Evolutionary conservation across 1,140 invertebrate species (phyloP), one percentile per base, ranked within the genome.

Genomic region (Dinoponera quadriceps): DNA sequence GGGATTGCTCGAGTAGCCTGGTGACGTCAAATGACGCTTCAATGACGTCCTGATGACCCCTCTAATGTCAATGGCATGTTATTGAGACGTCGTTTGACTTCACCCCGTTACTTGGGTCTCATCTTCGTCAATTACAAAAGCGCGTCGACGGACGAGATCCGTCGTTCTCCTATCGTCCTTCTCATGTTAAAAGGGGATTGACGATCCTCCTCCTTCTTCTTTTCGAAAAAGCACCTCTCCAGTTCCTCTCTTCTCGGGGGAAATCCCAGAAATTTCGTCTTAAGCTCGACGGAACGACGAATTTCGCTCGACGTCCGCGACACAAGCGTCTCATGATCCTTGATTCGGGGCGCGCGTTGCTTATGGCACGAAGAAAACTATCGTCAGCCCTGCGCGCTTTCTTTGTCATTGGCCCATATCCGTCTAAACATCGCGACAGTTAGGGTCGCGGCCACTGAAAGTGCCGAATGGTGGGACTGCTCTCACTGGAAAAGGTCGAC

Each of bases 361-460:
- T 69, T 2, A 13, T 69, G 75, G 75, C 33, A 25, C 75, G 57
- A 25, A 69, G 59, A 25, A 69, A 54, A 20, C 75, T 22, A 80
- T 27, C 20, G 65, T 69, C 75, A 65, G 71, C 65, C 49, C 75
- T 80, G 75, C 51, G 51, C 51, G 18, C n/a, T 69, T 80, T 44
- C 33, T 54, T 57, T 71, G 75, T 38, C 3, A 71, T 80, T 80
- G 75, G 75, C 65, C 65, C 51, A 80, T 80, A 80, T 80, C 69
- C 75, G 62, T n/a, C 51, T 69, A 80, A 80, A 80, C 59, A 80
- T 80, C 65, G 22, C 22, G 13, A 65, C 75, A 80, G 65, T 69
- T 59, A 59, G 49, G 54, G 75, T 80, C 75, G 63, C 51, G 75
- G 75, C 51, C 65, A 57, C 51, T 33, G 51, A 80, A 80, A 80